These are phyloP conservation scores for Scomberomorus guttatus DNA, from an alignment of 2,797 vertebrate genomes.

Conservation along the genomic window DNA sequence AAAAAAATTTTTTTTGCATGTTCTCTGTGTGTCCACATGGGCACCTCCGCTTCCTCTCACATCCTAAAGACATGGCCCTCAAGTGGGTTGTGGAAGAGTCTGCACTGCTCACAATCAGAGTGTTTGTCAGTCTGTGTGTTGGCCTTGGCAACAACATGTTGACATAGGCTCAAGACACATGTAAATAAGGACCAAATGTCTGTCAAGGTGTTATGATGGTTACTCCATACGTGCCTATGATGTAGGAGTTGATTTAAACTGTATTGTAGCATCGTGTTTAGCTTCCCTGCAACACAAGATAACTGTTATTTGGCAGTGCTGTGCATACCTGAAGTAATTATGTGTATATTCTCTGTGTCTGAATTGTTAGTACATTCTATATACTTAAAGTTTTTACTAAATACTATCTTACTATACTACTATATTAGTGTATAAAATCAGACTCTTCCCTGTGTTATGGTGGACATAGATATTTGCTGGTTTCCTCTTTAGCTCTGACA, in stretches of 20 bases:
- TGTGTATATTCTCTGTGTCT: not conserved
- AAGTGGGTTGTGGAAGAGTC: not conserved
- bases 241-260: too few relatives aligned
- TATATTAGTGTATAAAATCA: too few relatives aligned
- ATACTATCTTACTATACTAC: too few relatives aligned
- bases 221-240: too few relatives aligned
- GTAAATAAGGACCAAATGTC: too few relatives aligned
- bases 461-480: too few relatives aligned
- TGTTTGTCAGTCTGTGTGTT: not conserved
- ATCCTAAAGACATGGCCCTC: not conserved
- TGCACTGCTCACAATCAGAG: not conserved
- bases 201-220: too few relatives aligned
- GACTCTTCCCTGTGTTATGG: too few relatives aligned
- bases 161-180: too few relatives aligned
- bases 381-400: not conserved
- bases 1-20: conserved; percentile 16
- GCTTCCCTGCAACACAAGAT: not conserved
- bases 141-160: not conserved
- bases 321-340: not conserved
- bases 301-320: not conserved
- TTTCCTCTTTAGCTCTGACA: too few relatives aligned
- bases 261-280: too few relatives aligned
- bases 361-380: not conserved
- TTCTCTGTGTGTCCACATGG: not conserved
- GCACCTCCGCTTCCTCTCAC: not conserved